Percentiles rank a stretch among this genome's conserved stretches.
Evolutionary conservation across 2,888 invertebrate species (phyloP).

Genomic region (Ectemnius cavifrons): DNA sequence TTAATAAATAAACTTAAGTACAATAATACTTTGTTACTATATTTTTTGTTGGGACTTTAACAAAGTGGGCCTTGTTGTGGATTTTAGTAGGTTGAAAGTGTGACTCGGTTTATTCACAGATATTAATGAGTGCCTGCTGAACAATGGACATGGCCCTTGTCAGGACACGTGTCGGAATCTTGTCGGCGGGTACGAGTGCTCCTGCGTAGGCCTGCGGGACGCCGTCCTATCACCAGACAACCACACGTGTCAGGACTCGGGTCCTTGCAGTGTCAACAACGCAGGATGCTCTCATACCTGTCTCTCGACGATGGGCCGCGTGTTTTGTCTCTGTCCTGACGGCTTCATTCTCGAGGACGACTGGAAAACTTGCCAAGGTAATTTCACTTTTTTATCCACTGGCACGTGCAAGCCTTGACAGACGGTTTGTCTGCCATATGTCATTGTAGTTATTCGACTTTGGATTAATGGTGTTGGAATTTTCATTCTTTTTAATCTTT

Average conservation of each 20-base stretch:
- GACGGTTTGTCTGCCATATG: too few relatives aligned
- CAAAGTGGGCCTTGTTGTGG: too few relatives aligned
- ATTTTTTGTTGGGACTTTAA: too few relatives aligned
- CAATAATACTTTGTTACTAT: too few relatives aligned
- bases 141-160: slow-evolving; percentile 84
- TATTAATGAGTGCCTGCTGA: slow-evolving; percentile 82
- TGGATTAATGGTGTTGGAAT: too few relatives aligned
- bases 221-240: slow-evolving; percentile 80
- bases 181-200: slow-evolving; percentile 81
- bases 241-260: slow-evolving; percentile 81
- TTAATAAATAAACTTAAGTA: too few relatives aligned
- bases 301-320: slow-evolving; percentile 80
- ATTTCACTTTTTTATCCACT: slow-evolving; percentile 4
- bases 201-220: slow-evolving; percentile 81
- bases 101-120: slow-evolving; percentile 70
- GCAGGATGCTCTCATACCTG: slow-evolving; percentile 83
- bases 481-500: too few relatives aligned
- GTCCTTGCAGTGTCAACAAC: slow-evolving; percentile 80
- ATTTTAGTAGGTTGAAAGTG: too few relatives aligned
- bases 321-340: slow-evolving; percentile 75
- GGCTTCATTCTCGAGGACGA: slow-evolving; percentile 75
- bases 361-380: slow-evolving; percentile 77
- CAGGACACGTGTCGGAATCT: slow-evolving; percentile 83
- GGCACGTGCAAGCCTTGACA: too few relatives aligned
- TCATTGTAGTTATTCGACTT: too few relatives aligned